Evolutionary conservation across 2,113 vertebrate species (phyloP), one percentile per base, ranked within the genome.

Genomic region (Accipiter virgatus): DNA sequence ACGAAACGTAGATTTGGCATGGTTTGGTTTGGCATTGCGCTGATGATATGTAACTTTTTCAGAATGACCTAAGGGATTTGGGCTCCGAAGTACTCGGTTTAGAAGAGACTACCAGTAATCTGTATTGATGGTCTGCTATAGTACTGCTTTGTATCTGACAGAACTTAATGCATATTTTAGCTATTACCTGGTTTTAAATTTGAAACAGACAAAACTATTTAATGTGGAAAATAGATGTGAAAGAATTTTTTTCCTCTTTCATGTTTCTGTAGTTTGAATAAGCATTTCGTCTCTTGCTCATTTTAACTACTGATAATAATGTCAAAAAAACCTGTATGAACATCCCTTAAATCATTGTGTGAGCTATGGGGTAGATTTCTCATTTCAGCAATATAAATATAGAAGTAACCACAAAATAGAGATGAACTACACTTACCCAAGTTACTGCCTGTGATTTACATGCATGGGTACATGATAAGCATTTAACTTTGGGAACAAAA

Each of bases 201-300:
- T 80, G 81, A 86, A 92, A 74, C 83, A 84, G 78, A 32, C 66
- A 52, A 71, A 95, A 81, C 53, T 63, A 75, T 83, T 95, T 81
- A 93, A 77, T 86, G 82, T 84, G 81, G 84, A 94, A 96, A 97
- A 85, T 75, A 31, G 9, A 80, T 0, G 3, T 36, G 58, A 31
- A 89, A 40, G 5, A 13, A 5, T 22, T 52, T 40, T 50, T 68
- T 22, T 5, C 2, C 29, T 55, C 67, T 78, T 83, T 73, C 58
- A 58, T 70, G 75, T 75, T 78, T 71, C 62, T 40, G 2, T 56
- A 91, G 52, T n/a, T 92, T 77, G 42, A 80, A 56, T 92, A 87
- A 93, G 31, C 67, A 61, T 87, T 95, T 94, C 81, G 43, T 78
- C 56, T 81, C 43, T 77, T 0, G 0, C 32, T 86, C 73, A 52